phyloP scores from a whole-genome alignment of 1,140 invertebrate species.

The Drosophila kanapiae region DNA sequence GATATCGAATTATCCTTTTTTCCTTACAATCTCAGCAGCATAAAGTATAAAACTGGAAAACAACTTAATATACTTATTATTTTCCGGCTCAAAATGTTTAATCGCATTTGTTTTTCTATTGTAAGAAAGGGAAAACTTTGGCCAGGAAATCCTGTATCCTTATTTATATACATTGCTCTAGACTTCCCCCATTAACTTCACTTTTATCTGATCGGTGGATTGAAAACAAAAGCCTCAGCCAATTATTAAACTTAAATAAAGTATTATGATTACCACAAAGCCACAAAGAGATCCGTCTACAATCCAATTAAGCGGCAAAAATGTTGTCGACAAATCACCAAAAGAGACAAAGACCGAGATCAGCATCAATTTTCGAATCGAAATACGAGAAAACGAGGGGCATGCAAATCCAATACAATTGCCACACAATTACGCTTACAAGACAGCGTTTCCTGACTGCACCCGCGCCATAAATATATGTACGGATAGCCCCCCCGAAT shows the following conservation, averaged over 20 bases:
- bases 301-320: slow-evolving; percentile 48
- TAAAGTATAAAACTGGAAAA: too few species aligned
- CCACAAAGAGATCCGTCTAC: slow-evolving; percentile 39
- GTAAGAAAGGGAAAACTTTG: background rate
- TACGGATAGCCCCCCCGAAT: slow-evolving; percentile 38
- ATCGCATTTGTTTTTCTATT: background rate
- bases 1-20: fast-evolving
- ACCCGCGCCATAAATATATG: slow-evolving; percentile 46
- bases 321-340: slow-evolving; percentile 78
- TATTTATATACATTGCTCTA: background rate
- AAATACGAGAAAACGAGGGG: slow-evolving; percentile 20
- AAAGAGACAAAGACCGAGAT: slow-evolving; percentile 19
- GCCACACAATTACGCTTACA: slow-evolving; percentile 44
- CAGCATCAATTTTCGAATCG: slow-evolving; percentile 37
- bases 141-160: slow-evolving; percentile 10
- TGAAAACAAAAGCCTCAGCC: slow-evolving; percentile 26
- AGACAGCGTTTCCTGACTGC: slow-evolving; percentile 45
- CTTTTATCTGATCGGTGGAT: background rate
- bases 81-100: too few species aligned
- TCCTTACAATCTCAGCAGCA: too few species aligned
- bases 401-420: slow-evolving; percentile 51
- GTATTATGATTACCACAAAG: slow-evolving; percentile 33
- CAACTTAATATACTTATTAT: too few species aligned
- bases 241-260: slow-evolving; percentile 42
- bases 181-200: slow-evolving; percentile 7